Base-by-base conservation (phyloP, 2,888 invertebrate genomes). In the Sarcophaga caerulescens region DNA sequence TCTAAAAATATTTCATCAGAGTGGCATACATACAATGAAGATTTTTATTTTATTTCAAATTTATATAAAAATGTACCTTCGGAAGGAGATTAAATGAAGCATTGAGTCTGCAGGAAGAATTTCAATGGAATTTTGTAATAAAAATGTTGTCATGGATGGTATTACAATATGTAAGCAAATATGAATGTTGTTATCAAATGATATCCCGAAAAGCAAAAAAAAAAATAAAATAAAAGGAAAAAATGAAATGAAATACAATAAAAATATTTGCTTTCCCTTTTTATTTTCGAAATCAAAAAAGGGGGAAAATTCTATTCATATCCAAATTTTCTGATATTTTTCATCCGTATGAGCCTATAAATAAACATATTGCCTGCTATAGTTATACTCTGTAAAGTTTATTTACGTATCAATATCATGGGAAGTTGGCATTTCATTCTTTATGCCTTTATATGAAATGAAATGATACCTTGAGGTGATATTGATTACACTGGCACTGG, bases 101-200 rank as follows among this genome's bases (percentile, higher is more conserved):
- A 66, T 19, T 44, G 35, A 8, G 10, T 35, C 35, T 35, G 35
- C 35, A 66, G 12, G 5, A n/a, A 44, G 19, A 66, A 44, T 66
- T 44, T 66, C 66, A 66, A 66, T 19, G 44, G 66, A 44, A 44
- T 44, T 1, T 66, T 66, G 66, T 66, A 44, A 66, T 45, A 66
- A 66, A 66, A 45, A 12, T 66, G 66, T 66, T 66, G n/a, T 19
- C 66, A 66, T 12, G 45, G 19, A 66, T 44, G 44, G 45, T n/a
- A 35, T 17, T 65, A n/a, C 44, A 66, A 44, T 45, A 44, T 19
- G 2, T 45, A 66, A 66, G 66, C 45, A 66, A 66, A 66, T 45
- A 45, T 66, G 44, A 66, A 19, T 2, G 12, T 66, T 66, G 35
- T 35, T 35, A 35, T 35, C 35, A 35, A 35, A 35, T 35, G 35